Conservation (phyloP, 2,888 invertebrate genomes). For the Brachypalpus laphriformis region DNA sequence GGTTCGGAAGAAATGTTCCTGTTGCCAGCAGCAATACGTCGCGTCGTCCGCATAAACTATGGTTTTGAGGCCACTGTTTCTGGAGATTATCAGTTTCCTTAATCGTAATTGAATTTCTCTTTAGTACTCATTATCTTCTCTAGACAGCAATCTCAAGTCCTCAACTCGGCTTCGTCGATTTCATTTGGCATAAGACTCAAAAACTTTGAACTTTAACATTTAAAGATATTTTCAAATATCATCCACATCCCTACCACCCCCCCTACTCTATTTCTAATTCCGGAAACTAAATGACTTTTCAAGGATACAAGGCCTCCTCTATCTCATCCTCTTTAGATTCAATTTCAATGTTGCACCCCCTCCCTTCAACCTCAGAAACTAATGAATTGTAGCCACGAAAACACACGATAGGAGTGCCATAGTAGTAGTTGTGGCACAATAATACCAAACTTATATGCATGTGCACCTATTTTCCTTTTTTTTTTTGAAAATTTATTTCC, state of each 20-base stretch:
- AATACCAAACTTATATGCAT: not conserved
- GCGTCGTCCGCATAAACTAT: too few relatives aligned
- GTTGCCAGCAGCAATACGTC: too few relatives aligned
- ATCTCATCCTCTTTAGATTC: constrained; percentile 32
- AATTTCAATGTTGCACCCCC: constrained; percentile 43
- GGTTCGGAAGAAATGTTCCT: too few relatives aligned
- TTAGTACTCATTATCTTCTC: too few relatives aligned
- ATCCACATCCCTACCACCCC: too few relatives aligned
- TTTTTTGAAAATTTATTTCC: constrained; percentile 33
- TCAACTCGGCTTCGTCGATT: not conserved
- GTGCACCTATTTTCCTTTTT: constrained; percentile 1
- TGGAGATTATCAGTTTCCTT: too few relatives aligned
- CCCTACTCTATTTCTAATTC: constrained; percentile 45
- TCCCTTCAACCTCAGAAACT: constrained; percentile 16
- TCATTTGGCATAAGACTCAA: not conserved
- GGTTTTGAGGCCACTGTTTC: too few relatives aligned
- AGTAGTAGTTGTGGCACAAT: constrained; percentile 1
- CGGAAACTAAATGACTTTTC: constrained; percentile 49
- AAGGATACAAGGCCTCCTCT: constrained; percentile 37
- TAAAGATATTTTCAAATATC: not conserved
- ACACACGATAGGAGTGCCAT: not conserved
- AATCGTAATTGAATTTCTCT: too few relatives aligned
- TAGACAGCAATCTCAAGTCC: too few relatives aligned
- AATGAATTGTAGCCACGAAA: constrained; percentile 63
- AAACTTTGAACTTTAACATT: constrained; percentile 44